These are phyloP conservation scores for Rhynchotus rufescens DNA, from an alignment of 2,797 vertebrate genomes.

Conservation along the genomic window DNA sequence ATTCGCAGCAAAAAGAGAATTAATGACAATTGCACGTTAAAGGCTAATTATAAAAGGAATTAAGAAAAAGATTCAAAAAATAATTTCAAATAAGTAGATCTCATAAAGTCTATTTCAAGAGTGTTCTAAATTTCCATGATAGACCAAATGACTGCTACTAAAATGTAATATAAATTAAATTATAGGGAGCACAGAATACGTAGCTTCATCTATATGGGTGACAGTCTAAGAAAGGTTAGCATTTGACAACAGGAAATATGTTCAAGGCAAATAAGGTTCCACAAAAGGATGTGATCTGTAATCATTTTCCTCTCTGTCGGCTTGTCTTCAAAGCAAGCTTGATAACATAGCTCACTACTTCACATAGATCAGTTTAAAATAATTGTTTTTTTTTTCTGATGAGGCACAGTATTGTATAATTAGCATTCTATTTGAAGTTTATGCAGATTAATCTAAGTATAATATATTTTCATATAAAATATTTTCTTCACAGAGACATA, in stretches of 20 bases:
- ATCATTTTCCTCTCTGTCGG: slow-evolving; percentile 36
- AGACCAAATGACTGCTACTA: background rate
- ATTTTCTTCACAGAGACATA: background rate
- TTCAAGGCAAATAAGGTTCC: slow-evolving; percentile 1
- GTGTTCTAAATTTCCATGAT: background rate
- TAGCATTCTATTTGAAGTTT: slow-evolving; percentile 53
- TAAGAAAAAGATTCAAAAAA: background rate
- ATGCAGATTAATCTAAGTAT: slow-evolving; percentile 50
- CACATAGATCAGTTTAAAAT: slow-evolving; percentile 61
- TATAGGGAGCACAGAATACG: background rate
- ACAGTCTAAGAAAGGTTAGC: slow-evolving; percentile 2
- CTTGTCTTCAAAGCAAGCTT: slow-evolving; percentile 60
- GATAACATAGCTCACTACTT: slow-evolving; percentile 26
- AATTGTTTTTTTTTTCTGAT: slow-evolving; percentile 69
- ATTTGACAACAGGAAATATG: slow-evolving; percentile 38
- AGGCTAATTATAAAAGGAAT: slow-evolving; percentile 1
- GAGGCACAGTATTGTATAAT: slow-evolving; percentile 48
- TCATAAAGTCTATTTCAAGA: background rate
- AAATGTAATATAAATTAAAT: slow-evolving; percentile 2
- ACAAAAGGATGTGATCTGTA: slow-evolving; percentile 38
- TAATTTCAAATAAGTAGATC: slow-evolving; percentile 7
- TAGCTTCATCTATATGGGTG: background rate
- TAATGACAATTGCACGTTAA: background rate
- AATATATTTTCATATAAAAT: slow-evolving; percentile 2
- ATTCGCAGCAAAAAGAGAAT: slow-evolving; percentile 62